Base-by-base conservation (phyloP, 2,113 vertebrate species). In the Odocoileus virginianus region DNA sequence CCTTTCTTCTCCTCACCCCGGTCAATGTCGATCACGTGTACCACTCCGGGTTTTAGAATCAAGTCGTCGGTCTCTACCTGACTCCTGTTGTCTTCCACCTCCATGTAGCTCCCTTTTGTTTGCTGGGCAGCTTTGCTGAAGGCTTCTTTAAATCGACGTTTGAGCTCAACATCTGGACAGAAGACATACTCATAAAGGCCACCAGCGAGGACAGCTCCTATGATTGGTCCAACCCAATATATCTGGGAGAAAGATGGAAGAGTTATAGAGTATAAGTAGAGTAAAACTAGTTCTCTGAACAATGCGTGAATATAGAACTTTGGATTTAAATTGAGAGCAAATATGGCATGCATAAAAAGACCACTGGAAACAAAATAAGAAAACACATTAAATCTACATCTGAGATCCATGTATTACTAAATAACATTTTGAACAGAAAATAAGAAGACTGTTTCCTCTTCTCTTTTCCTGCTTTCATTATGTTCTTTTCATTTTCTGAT, bases 171-270 rank as follows among this genome's bases (percentile, higher is more conserved):
- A 1, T 99, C 99, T 1, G 99, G 99, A 95, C 99, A 99, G 98
- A 99, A 99, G 96, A 99, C 99, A 1, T 99, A 99, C 85, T 99
- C 99, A 2, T 99, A 99, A 36, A 99, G 98, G 47, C 99, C 98
- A 8, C 99, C 99, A 0, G 99, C 99, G 16, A 99, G 98, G 90
- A 99, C 98, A 3, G 98, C 99, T 67, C 99, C 99, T 17, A 99
- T 99, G 57, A 99, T 98, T 14, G 99, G 99, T 67, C 99, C 99
- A 45, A 99, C 98, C 99, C 99, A 99, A 97, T 99, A 99, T 3
- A 99, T 98, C 99, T 99, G 96, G 10, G 50, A 97, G 43, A 97
- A 87, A 96, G 52, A 91, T 52, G 43, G 45, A 90, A 95, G 1
- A 93, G 13, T 58, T 47, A 64, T 1, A 64, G 87, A n/a, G 5